Evolutionary conservation across 2,113 vertebrate species (phyloP).

Genomic region (Dasypus novemcinctus): DNA sequence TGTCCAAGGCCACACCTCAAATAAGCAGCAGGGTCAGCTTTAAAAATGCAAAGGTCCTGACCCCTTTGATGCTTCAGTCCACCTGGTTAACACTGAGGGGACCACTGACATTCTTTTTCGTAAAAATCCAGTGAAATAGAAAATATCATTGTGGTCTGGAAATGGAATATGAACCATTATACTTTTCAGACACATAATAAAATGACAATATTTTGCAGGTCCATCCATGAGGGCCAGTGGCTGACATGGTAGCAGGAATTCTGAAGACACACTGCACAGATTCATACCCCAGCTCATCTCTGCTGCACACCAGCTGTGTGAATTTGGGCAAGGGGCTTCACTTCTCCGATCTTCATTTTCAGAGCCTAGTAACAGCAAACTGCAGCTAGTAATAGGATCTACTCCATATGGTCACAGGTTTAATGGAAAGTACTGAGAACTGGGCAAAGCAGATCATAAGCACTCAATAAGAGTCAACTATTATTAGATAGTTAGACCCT

Average conservation of each 20-base stretch:
- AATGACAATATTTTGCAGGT: not conserved
- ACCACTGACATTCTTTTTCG: constrained; percentile 38
- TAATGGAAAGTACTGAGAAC: not conserved
- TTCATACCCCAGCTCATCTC: not conserved
- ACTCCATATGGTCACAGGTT: not conserved
- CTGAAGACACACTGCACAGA: not conserved
- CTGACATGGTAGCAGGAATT: not conserved
- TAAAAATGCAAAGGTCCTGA: constrained; percentile 49
- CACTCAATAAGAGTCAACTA: not conserved
- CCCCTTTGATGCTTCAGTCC: not conserved
- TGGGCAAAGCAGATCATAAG: not conserved
- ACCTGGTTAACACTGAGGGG: constrained; percentile 17
- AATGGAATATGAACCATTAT: constrained; percentile 54
- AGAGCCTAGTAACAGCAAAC: not conserved
- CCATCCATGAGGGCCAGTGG: not conserved
- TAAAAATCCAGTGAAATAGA: constrained; percentile 54
- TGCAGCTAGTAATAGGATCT: not conserved
- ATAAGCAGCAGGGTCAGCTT: constrained; percentile 32
- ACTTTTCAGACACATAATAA: constrained; percentile 31
- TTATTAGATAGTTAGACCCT: not conserved
- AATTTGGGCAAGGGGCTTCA: not conserved
- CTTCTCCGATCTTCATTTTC: constrained; percentile 4
- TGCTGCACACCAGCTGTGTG: not conserved
- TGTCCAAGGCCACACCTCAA: constrained; percentile 70
- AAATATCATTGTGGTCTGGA: constrained; percentile 40